Base-by-base conservation (phyloP, 2,113 vertebrate species). In the Telmatochromis bifrenatus region DNA sequence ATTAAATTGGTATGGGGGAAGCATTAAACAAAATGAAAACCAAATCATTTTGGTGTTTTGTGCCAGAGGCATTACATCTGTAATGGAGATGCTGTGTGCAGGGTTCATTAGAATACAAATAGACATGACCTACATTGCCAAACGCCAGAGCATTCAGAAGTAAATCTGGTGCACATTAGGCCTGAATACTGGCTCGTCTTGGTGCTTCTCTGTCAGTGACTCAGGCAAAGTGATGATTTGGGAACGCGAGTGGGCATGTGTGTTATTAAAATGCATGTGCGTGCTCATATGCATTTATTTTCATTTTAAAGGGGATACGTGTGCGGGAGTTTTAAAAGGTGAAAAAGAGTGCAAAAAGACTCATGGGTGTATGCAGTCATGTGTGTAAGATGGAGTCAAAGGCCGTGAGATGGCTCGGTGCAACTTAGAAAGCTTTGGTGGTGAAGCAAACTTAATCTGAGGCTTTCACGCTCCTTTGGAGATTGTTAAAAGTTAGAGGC, bases 401-500 rank as follows among this genome's bases (percentile, higher is more conserved):
- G 88, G 83, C 81, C 26, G 17, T 58, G 82, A 85, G 86, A 92
- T 65, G 82, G 82, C 87, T 92, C 37, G 23, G 60, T 85, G 70
- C 49, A 82, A 87, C 51, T 68, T 62, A 35, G 79, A 87, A 82
- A 89, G 91, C 84, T 83, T 81, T 70, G 82, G 83, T 90, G 84
- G 58, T 88, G 90, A 93, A 88, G 84, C 89, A 92, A 86, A 92
- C 84, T 83, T 92, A 93, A 92, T 91, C 53, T 49, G 90, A 91
- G 81, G 88, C 84, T 90, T 92, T 95, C 81, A 93, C 58, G 87
- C 93, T 90, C 49, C 81, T 90, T 81, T 93, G 86, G 89, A 92
- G 83, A 84, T 87, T 83, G 84, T 89, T 89, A 81, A 89, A 93
- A 93, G 80, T 84, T 87, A 51, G 79, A 89, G 80, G 92, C 90